Base-by-base conservation (phyloP, 1,140 invertebrate species). In the Diorhabda carinulata region DNA sequence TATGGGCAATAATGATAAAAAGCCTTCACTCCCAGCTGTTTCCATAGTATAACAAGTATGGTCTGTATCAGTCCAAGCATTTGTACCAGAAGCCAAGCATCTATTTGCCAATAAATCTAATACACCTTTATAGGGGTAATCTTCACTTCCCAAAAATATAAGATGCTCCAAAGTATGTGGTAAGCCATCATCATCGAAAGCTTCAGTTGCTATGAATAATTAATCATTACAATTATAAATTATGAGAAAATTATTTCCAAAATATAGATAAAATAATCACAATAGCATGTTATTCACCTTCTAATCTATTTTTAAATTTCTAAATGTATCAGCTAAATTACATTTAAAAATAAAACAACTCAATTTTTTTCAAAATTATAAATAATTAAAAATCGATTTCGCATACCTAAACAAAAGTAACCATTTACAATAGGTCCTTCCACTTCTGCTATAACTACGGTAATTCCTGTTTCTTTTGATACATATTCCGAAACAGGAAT, bases 91-190 rank as follows among this genome's bases (percentile, higher is more conserved):
- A 5, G 94, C 93, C 70, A 96, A 84, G 77, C 94, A 96, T 43
- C 94, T 86, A 80, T 95, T 96, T 4, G 95, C 94, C 58, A 96
- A 80, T 42, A 96, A 82, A 82, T 97, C 95, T 57, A 97, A 82
- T 61, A 96, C 88, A 8, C 95, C 94, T 83, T 94, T 93, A 75
- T 92, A 97, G 0, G 95, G 96, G 82, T 95, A 97, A 0, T 91
- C 85, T 80, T 96, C 89, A 78, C 93, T 95, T 2, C 95, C 95
- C 77, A 97, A 83, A 82, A 97, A 97, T 25, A 97, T 88, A 5
- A 97, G 85, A 83, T 98, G 95, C 78, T 97, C 95, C 79, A 97
- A 82, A 8, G 95, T 97, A 78, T 97, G 95, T 1, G 95, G 95
- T 56, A 97, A 79, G 3, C 95, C 95, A 86, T 97, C 94, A 83